A percentile compares a stretch with the other conserved stretches of the same genome.
Conservation (phyloP, 2,113 vertebrate genomes). For the Gallinago undulata region DNA sequence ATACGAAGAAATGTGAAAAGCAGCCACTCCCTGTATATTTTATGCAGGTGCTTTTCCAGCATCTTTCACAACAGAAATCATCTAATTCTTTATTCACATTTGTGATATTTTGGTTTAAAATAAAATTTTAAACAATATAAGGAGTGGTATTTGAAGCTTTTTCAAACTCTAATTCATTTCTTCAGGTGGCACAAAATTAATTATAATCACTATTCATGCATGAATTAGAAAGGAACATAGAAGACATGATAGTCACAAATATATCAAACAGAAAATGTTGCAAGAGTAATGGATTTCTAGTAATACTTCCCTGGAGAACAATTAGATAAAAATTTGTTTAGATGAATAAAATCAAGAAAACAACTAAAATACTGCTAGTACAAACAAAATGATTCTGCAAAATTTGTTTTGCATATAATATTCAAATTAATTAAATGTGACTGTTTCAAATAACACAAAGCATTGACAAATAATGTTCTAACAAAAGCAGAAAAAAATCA, state of each 20-base stretch:
- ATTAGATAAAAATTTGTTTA: conserved; percentile 59
- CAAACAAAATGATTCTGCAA: neutral
- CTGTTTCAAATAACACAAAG: neutral
- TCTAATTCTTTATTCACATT: neutral
- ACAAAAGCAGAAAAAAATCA: neutral
- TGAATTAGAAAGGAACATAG: conserved; percentile 43
- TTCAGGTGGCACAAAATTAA: conserved; percentile 14
- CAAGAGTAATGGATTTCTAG: conserved; percentile 33
- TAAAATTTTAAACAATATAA: neutral
- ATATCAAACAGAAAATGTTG: conserved; percentile 26
- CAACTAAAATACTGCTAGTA: neutral
- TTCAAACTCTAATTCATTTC: conserved; percentile 20
- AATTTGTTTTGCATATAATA: neutral
- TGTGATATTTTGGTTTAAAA: neutral
- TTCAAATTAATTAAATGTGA: neutral
- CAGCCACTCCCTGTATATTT: neutral
- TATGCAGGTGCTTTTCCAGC: neutral
- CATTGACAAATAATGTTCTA: neutral
- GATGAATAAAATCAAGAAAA: conserved; percentile 37
- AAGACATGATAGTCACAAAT: conserved; percentile 11
- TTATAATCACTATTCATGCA: conserved; percentile 52
- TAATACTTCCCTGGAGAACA: conserved; percentile 54
- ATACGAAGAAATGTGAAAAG: too few relatives aligned
- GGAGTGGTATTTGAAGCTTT: neutral
- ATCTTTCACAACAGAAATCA: neutral